Conservation (phyloP, 2,888 invertebrate genomes). For the Doris montereyensis region DNA sequence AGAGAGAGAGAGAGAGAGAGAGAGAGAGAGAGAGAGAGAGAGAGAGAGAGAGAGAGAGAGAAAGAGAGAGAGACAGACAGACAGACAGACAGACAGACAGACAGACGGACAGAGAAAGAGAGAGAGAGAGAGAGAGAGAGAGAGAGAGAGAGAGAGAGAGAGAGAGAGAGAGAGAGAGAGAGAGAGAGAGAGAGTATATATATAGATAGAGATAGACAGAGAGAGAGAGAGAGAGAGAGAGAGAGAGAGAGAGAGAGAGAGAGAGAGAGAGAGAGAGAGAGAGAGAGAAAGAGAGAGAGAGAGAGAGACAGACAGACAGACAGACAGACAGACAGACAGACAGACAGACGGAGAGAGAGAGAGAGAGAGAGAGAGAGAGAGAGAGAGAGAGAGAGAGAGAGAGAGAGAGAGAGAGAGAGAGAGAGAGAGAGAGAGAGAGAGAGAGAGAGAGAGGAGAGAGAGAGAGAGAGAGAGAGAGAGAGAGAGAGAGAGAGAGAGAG, state of each 20-base stretch:
- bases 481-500: not conserved
- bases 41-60: not conserved
- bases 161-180: not conserved
- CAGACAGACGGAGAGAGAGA: not conserved
- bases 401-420: not conserved
- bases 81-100: not conserved
- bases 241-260: not conserved
- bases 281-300: not conserved
- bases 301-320: not conserved
- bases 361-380: not conserved
- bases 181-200: not conserved
- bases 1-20: not conserved
- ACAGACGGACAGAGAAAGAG: not conserved
- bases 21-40: conserved; percentile 1
- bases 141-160: not conserved
- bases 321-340: not conserved
- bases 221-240: not conserved
- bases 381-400: not conserved
- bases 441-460: not conserved
- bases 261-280: not conserved
- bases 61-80: not conserved
- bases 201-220: not conserved
- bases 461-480: conserved; percentile 11
- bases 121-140: not conserved
- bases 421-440: not conserved